Percentiles rank a stretch among this genome's conserved stretches.
phyloP scores from a whole-genome alignment of 2,888 invertebrate species.

The Cheilosia vernalis region DNA sequence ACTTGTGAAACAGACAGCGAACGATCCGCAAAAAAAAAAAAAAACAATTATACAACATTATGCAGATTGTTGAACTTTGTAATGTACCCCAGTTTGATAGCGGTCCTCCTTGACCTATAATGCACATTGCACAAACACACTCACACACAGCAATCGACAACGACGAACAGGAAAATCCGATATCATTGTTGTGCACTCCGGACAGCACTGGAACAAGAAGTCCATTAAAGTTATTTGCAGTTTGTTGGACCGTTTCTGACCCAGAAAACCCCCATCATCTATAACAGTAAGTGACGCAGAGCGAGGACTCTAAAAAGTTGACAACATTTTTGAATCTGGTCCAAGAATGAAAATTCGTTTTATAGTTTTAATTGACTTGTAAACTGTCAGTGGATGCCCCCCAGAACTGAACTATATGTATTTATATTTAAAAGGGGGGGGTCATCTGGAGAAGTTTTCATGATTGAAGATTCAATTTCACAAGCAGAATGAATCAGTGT shows the following conservation, averaged over 20 bases:
- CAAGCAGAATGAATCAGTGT: conserved; percentile 48
- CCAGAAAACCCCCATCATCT: conserved; percentile 57
- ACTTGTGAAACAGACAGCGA: conserved; percentile 49
- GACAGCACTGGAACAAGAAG: conserved; percentile 61
- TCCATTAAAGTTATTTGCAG: conserved; percentile 70
- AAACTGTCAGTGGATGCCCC: conserved; percentile 46
- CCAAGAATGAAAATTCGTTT: conserved; percentile 63
- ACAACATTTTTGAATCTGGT: conserved; percentile 64
- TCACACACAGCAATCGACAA: neutral
- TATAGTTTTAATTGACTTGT: conserved; percentile 70
- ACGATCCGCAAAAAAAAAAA: conserved; percentile 18
- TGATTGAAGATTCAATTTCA: conserved; percentile 68
- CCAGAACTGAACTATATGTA: neutral
- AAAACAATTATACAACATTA: conserved; percentile 14
- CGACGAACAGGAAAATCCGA: neutral
- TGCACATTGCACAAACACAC: conserved; percentile 9
- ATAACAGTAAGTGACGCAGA: conserved; percentile 43
- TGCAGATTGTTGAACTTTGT: conserved; percentile 73
- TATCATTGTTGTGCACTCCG: neutral
- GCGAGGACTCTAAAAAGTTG: conserved; percentile 45
- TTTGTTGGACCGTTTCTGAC: conserved; percentile 57
- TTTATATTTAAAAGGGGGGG: neutral
- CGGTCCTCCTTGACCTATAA: conserved; percentile 65
- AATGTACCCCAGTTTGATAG: conserved; percentile 64
- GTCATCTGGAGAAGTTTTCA: conserved; percentile 51